Conservation (phyloP, 2,797 vertebrate species). For the Sebastes cheni region DNA sequence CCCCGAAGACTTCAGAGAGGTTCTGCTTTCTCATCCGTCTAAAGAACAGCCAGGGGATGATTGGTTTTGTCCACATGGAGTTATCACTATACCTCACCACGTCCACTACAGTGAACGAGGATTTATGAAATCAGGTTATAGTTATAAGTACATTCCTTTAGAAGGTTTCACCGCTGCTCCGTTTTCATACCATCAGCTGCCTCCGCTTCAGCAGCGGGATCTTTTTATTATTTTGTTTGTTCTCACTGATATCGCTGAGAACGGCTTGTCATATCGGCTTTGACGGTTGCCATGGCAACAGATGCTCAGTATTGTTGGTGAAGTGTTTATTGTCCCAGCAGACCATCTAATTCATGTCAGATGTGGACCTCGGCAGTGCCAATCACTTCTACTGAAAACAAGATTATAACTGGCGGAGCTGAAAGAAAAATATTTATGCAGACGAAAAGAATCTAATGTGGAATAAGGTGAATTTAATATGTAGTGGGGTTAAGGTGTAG, state of each 20-base stretch:
- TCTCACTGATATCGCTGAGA: not conserved
- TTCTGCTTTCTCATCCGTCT: conserved; percentile 22
- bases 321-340: conserved; percentile 30
- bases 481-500: not conserved
- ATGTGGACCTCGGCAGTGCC: conserved; percentile 8
- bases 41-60: conserved; percentile 10
- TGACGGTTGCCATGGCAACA: conserved; percentile 50
- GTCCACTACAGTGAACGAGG: not conserved
- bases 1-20: conserved; percentile 28
- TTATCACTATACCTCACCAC: not conserved
- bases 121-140: not conserved
- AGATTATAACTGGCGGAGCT: not conserved
- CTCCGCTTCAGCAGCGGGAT: not conserved
- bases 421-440: not conserved
- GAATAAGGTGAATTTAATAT: not conserved
- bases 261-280: conserved; percentile 13
- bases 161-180: not conserved
- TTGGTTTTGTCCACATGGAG: conserved; percentile 28
- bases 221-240: conserved; percentile 1
- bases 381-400: conserved; percentile 19
- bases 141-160: not conserved
- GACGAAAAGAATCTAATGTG: not conserved
- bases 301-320: conserved; percentile 27
- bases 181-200: not conserved
- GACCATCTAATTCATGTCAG: conserved; percentile 35